Evolutionary conservation across 2,888 invertebrate genomes (phyloP).

Genomic region (Cremastinae sp.): DNA sequence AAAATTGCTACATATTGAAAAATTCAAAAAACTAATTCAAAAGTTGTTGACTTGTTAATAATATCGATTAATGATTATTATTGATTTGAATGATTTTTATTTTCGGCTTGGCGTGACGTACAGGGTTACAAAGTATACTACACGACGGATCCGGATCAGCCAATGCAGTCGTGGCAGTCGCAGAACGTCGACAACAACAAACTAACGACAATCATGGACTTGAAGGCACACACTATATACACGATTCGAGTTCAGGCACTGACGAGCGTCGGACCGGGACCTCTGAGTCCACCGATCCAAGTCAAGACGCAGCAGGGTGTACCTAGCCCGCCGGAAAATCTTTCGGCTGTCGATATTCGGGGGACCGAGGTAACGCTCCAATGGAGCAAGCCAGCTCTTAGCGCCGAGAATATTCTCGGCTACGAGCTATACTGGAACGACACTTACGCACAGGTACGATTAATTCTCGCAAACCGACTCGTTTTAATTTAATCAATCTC

Average conservation of each 20-base stretch:
- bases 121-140: slow-evolving; percentile 99
- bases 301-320: slow-evolving; percentile 99
- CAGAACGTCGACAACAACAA: slow-evolving; percentile 97
- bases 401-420: slow-evolving; percentile 95
- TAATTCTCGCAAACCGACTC: too few species aligned
- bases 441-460: slow-evolving; percentile 89
- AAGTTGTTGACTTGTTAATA: too few species aligned
- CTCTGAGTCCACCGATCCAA: slow-evolving; percentile 97
- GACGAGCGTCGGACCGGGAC: slow-evolving; percentile 97
- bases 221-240: slow-evolving; percentile 95
- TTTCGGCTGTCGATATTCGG: slow-evolving; percentile 92
- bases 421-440: slow-evolving; percentile 99
- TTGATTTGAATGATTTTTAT: neutral
- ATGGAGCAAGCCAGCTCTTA: slow-evolving; percentile 96
- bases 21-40: too few species aligned
- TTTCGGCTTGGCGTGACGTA: slow-evolving; percentile 33
- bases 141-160: slow-evolving; percentile 92
- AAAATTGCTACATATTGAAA: too few species aligned
- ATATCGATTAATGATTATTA: slow-evolving; percentile 13
- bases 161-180: slow-evolving; percentile 94
- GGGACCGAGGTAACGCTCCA: slow-evolving; percentile 95
- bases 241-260: slow-evolving; percentile 96
- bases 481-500: too few species aligned
- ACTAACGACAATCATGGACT: slow-evolving; percentile 94
- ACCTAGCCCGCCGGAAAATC: slow-evolving; percentile 96